phyloP scores from a whole-genome alignment of 2,888 invertebrate species.

The Aromia moschata region DNA sequence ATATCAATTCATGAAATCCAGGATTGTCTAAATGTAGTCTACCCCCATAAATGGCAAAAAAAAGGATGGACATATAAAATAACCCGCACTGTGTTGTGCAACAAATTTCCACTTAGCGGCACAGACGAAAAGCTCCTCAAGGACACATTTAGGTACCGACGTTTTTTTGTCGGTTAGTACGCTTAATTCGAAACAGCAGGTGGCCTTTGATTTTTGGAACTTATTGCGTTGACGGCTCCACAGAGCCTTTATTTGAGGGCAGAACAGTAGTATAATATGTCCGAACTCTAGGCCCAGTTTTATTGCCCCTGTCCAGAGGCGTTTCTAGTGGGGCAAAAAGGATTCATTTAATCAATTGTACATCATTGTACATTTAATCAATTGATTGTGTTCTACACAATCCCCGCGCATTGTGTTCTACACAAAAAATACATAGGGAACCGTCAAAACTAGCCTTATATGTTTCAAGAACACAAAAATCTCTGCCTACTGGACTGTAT shows the following conservation, averaged over 20 bases:
- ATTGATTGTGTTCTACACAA: too few species aligned
- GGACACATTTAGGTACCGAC: slow-evolving; percentile 47
- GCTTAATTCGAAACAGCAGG: slow-evolving; percentile 48
- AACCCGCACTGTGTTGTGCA: not conserved
- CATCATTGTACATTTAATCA: too few species aligned
- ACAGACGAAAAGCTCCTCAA: slow-evolving; percentile 44
- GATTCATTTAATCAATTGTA: too few species aligned
- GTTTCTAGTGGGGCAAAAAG: not conserved
- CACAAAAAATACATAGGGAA: too few species aligned
- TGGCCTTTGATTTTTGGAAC: slow-evolving; percentile 44
- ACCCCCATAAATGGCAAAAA: too few species aligned
- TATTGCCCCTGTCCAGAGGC: not conserved
- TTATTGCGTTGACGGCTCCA: slow-evolving; percentile 27
- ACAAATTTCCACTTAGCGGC: slow-evolving; percentile 37
- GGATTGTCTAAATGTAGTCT: too few species aligned
- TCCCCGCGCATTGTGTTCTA: too few species aligned
- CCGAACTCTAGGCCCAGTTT: slow-evolving; percentile 10
- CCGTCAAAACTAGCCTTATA: too few species aligned
- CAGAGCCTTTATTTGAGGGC: slow-evolving; percentile 26
- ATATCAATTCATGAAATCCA: too few species aligned
- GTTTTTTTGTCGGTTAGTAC: slow-evolving; percentile 50
- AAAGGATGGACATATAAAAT: not conserved
- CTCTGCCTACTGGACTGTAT: too few species aligned
- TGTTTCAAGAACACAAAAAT: too few species aligned
- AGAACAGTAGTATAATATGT: slow-evolving; percentile 19